phyloP scores from a whole-genome alignment of 1,140 invertebrate genomes.

The Contarinia nasturtii region DNA sequence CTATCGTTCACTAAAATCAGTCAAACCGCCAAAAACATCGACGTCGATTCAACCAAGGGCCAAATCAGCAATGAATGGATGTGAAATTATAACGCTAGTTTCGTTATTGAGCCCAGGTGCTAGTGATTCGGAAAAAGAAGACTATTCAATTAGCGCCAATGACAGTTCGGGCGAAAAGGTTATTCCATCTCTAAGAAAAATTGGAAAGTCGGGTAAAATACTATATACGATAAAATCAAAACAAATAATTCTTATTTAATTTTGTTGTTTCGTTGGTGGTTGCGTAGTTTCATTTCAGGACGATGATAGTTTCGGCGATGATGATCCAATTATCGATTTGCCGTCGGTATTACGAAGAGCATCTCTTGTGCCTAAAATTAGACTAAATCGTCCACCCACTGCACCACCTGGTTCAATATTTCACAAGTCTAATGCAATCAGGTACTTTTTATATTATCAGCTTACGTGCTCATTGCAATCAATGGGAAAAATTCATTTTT shows the following conservation, averaged over 20 bases:
- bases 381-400: constrained; percentile 20
- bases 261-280: not conserved
- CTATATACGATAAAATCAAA: not conserved
- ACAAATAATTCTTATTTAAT: too few relatives aligned
- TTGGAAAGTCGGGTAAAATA: constrained; percentile 21
- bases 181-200: constrained; percentile 16
- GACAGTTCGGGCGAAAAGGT: constrained; percentile 5
- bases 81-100: constrained; percentile 20
- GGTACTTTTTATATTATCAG: not conserved
- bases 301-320: constrained; percentile 10
- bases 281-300: constrained; percentile 22
- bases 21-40: not conserved
- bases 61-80: constrained; percentile 14
- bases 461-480: not conserved
- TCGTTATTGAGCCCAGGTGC: constrained; percentile 22
- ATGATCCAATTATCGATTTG: constrained; percentile 13
- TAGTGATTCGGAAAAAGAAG: constrained; percentile 22
- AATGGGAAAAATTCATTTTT: not conserved
- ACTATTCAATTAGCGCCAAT: constrained; percentile 6
- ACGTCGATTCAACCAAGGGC: constrained; percentile 5
- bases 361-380: constrained; percentile 19
- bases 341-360: constrained; percentile 20
- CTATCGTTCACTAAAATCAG: not conserved
- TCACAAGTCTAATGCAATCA: constrained; percentile 6
- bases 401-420: constrained; percentile 22